phyloP scores from a whole-genome alignment of 2,113 vertebrate species.

The Corythornis vintsioides region DNA sequence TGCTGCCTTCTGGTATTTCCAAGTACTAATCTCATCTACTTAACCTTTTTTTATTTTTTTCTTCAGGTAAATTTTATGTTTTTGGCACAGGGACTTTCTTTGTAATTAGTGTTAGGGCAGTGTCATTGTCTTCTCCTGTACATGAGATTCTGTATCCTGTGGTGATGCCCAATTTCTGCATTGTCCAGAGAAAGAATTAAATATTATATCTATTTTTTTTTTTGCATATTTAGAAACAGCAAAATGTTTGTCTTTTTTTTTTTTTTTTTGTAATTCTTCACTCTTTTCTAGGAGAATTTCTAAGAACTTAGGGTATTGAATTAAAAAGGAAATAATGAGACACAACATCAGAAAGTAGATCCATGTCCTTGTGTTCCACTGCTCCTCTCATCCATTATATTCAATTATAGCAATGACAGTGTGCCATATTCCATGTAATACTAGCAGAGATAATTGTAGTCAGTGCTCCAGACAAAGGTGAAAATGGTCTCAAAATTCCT shows the following conservation, averaged over 20 bases:
- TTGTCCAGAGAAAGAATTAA: neutral
- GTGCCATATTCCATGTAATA: neutral
- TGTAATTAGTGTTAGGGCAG: neutral
- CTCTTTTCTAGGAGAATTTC: neutral
- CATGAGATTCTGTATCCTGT: neutral
- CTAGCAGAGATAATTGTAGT: neutral
- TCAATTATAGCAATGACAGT: neutral
- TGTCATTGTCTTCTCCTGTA: neutral
- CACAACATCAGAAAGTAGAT: neutral
- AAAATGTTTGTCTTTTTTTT: neutral
- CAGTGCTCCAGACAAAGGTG: neutral
- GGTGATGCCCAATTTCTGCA: neutral
- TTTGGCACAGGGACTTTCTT: neutral
- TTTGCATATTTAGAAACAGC: neutral
- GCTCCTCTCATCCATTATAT: neutral
- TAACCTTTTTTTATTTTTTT: neutral
- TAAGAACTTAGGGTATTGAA: neutral
- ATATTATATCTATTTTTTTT: neutral
- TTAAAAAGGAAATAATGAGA: neutral
- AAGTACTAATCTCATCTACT: neutral
- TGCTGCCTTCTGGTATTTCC: neutral
- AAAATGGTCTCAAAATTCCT: neutral
- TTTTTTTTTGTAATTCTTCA: neutral
- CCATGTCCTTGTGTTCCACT: neutral
- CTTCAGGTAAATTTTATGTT: neutral